A percentile compares a stretch with the other conserved stretches of the same genome.
Evolutionary conservation across 2,888 invertebrate genomes (phyloP).

Genomic region (Hirtodrosophila trivittata): DNA sequence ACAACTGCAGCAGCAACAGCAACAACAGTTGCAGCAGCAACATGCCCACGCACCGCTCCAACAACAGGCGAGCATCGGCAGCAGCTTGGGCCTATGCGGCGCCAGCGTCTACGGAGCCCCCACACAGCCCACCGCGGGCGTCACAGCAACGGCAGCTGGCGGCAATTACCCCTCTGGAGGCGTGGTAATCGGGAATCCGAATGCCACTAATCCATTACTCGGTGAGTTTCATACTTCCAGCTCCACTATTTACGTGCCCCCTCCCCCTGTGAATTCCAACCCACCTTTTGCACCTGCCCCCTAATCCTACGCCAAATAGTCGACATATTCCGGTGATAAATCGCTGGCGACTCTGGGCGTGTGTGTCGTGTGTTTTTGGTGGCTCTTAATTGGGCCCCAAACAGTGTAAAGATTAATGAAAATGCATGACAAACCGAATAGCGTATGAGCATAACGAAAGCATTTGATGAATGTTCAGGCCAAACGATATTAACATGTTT

Average conservation of each 20-base stretch:
- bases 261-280: too few species aligned
- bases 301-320: neutral
- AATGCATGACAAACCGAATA: constrained; percentile 40
- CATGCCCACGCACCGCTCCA: constrained; percentile 60
- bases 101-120: constrained; percentile 62
- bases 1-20: constrained; percentile 21
- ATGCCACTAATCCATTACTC: constrained; percentile 80
- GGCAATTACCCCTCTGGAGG: constrained; percentile 74
- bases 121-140: constrained; percentile 59
- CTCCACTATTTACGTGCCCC: too few species aligned
- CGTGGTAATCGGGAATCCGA: constrained; percentile 81
- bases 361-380: neutral
- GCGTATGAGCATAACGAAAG: constrained; percentile 19
- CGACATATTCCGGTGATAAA: constrained; percentile 24
- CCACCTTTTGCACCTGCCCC: neutral
- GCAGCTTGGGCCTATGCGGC: constrained; percentile 41
- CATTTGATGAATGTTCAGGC: constrained; percentile 40
- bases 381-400: constrained; percentile 4
- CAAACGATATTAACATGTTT: constrained; percentile 16
- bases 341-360: constrained; percentile 8
- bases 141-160: constrained; percentile 40
- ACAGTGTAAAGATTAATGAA: constrained; percentile 57
- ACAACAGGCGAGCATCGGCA: constrained; percentile 67
- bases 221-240: constrained; percentile 65
- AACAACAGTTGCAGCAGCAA: constrained; percentile 40